Evolutionary conservation across 2,888 invertebrate species (phyloP), one percentile per base, ranked within the genome.

Genomic region (Drosophila incognita): DNA sequence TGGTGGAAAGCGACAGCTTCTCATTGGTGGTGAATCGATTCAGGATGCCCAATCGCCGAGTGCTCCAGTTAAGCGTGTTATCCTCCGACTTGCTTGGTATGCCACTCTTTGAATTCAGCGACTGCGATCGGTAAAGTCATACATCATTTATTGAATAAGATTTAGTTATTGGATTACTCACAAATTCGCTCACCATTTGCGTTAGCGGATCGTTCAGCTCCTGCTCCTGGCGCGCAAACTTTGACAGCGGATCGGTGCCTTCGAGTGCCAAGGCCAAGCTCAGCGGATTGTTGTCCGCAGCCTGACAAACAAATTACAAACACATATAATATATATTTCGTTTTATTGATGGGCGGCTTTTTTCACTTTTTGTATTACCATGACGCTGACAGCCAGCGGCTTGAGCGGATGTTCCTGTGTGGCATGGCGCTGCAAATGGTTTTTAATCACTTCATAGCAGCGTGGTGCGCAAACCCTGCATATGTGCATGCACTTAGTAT

Each of bases 1-100:
- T 98, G 49, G 98, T 98, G 2, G 97, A 95, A 79, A 99, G 97
- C 1, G 97, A 97, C 35, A 99, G 93, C 92, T 98, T 98, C 93
- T 99, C 98, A 15, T 97, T 97, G 61, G 99, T 99, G 38, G 98
- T 99, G 90, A 97, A 99, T 93, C 97, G 97, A 82, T 95, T 96
- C 15, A 99, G 94, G 90, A 99, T 98, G n/a, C 94, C 94, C 53
- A 95, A 92, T 78, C 97, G 95, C 87, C 96, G 96, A 1, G 94
- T 93, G 76, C 94, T 94, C 99, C 99, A 99, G 18, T 96, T 95
- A 76, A 96, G 93, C 72, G 94, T 58, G 69, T 95, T 90, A 29
- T 92, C 91, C 4, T 76, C 94, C 13, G 93, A 89, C 4, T 82
- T 51, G 79, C 82, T 91, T 27, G 35, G 7, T 6, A 87, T 89